Percentiles rank a stretch among this genome's conserved stretches.
phyloP scores from a whole-genome alignment of 2,797 vertebrate genomes.

The Champsocephalus esox region DNA sequence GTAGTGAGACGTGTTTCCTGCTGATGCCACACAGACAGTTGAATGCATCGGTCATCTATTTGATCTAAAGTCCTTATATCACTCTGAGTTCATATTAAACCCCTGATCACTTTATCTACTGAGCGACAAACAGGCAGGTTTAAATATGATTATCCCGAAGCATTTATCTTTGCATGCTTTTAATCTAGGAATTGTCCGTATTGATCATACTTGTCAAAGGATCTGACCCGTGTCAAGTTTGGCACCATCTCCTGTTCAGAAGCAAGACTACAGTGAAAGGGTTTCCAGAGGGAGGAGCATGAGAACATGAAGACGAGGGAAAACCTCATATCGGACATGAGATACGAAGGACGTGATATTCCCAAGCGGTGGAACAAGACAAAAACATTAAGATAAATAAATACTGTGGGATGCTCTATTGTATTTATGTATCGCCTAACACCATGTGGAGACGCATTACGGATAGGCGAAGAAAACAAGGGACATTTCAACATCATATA shows the following conservation, averaged over 20 bases:
- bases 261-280: constrained; percentile 48
- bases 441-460: background rate
- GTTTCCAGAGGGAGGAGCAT: constrained; percentile 18
- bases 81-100: background rate
- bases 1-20: constrained; percentile 3
- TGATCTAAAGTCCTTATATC: background rate
- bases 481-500: background rate
- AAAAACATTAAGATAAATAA: background rate
- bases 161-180: background rate
- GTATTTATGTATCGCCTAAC: background rate
- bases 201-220: background rate
- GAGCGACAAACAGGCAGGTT: background rate
- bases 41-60: constrained; percentile 4
- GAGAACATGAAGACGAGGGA: background rate
- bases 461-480: background rate
- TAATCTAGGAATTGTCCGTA: constrained; percentile 1
- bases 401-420: background rate
- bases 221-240: constrained; percentile 54
- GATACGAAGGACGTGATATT: background rate
- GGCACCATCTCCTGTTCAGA: constrained; percentile 82
- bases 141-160: background rate
- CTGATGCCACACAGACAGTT: constrained; percentile 11
- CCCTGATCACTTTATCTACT: background rate
- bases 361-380: background rate
- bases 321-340: background rate